phyloP scores from a whole-genome alignment of 2,888 invertebrate genomes.

The Epirrita christyi region DNA sequence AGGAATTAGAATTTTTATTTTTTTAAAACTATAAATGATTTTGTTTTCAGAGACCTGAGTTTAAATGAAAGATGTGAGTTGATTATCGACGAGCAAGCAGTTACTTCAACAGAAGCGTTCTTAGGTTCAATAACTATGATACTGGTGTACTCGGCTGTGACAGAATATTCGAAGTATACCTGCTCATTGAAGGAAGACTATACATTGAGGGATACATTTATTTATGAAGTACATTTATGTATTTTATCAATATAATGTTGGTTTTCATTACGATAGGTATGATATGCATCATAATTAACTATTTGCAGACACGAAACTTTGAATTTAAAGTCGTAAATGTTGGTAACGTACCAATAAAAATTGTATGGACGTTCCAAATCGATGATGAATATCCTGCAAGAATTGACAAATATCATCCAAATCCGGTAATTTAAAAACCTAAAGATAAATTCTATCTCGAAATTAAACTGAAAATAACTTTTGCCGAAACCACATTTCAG shows the following conservation, averaged over 20 bases:
- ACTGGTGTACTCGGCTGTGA: slow-evolving; percentile 76
- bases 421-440: slow-evolving; percentile 31
- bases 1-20: too few species aligned
- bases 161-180: slow-evolving; percentile 80
- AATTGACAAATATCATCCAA: slow-evolving; percentile 55
- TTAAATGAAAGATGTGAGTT: slow-evolving; percentile 64
- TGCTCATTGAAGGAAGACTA: slow-evolving; percentile 70
- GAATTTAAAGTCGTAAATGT: slow-evolving; percentile 65
- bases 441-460: background rate
- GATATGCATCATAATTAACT: background rate
- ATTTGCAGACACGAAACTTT: slow-evolving; percentile 56
- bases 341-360: slow-evolving; percentile 71
- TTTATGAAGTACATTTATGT: slow-evolving; percentile 68
- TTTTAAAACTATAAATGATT: background rate
- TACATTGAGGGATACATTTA: slow-evolving; percentile 81
- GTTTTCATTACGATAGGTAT: background rate
- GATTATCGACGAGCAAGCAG: slow-evolving; percentile 57
- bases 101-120: slow-evolving; percentile 44
- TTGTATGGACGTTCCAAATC: slow-evolving; percentile 68
- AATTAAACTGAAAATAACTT: background rate
- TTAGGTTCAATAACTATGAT: slow-evolving; percentile 65
- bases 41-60: slow-evolving; percentile 52
- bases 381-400: slow-evolving; percentile 73
- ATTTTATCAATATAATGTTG: background rate
- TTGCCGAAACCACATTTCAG: slow-evolving; percentile 11